Conservation (phyloP, 2,113 vertebrate species). For the Stigmatopora argus region DNA sequence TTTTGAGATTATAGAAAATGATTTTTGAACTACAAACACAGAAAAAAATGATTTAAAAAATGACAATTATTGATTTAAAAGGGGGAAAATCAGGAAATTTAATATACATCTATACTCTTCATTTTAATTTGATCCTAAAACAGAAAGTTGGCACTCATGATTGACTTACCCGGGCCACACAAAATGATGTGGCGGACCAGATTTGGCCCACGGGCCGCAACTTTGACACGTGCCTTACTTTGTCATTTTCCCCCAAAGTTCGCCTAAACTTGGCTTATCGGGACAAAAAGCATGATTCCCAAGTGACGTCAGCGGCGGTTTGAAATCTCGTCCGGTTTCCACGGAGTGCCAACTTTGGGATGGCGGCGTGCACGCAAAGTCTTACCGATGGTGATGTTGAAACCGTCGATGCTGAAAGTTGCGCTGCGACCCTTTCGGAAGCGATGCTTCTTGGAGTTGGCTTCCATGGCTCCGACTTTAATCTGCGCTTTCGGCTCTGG, state of each 20-base stretch:
- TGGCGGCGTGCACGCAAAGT: conserved; percentile 30
- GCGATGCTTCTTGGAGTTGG: conserved; percentile 80
- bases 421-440: conserved; percentile 92
- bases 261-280: conserved; percentile 56
- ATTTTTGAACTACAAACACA: no score
- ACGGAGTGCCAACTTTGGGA: conserved; percentile 58
- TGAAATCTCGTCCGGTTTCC: conserved; percentile 52
- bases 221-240: no score
- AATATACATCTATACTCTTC: no score
- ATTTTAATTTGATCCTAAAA: no score
- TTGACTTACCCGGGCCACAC: no score
- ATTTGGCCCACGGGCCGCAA: no score
- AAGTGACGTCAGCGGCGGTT: conserved; percentile 50
- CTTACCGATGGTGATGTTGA: conserved; percentile 95
- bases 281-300: conserved; percentile 51
- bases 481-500: conserved; percentile 30
- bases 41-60: no score
- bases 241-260: conserved; percentile 20
- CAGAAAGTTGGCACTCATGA: no score
- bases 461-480: conserved; percentile 74
- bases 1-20: no score
- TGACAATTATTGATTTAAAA: no score
- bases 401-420: conserved; percentile 95
- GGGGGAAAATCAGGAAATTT: no score
- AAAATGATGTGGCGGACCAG: no score